A percentile compares a stretch with the other conserved stretches of the same genome.
Conservation (phyloP, 2,797 vertebrate genomes). For the Furcifer pardalis region DNA sequence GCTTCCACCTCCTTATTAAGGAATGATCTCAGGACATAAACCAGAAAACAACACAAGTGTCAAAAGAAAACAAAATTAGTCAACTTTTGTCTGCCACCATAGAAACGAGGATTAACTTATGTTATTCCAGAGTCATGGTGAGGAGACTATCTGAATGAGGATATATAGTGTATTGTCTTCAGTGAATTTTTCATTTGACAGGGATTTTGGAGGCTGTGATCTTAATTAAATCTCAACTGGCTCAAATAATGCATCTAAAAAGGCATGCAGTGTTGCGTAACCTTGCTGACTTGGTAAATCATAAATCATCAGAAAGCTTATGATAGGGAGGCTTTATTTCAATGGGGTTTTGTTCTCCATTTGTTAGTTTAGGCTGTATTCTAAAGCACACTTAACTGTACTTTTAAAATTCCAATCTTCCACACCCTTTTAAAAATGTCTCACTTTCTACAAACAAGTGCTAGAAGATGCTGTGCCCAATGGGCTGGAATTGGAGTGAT, state of each 20-base stretch:
- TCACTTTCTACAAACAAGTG: slow-evolving; percentile 14
- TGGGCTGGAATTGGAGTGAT: slow-evolving; percentile 56
- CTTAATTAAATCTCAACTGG: slow-evolving; percentile 97
- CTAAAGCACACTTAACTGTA: slow-evolving; percentile 45
- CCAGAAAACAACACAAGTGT: slow-evolving; percentile 86
- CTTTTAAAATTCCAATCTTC: slow-evolving; percentile 44
- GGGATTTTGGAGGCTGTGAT: slow-evolving; percentile 93
- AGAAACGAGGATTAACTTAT: slow-evolving; percentile 90
- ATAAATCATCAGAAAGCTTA: slow-evolving; percentile 83
- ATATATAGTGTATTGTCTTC: slow-evolving; percentile 90
- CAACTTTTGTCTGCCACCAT: slow-evolving; percentile 92
- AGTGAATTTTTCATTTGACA: slow-evolving; percentile 89
- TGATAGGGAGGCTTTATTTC: slow-evolving; percentile 69
- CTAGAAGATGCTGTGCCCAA: slow-evolving; percentile 61
- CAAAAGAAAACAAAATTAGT: slow-evolving; percentile 89
- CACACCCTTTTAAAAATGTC: slow-evolving; percentile 54
- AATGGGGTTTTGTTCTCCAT: slow-evolving; percentile 16
- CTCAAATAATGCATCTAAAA: slow-evolving; percentile 89
- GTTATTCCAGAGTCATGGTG: slow-evolving; percentile 84
- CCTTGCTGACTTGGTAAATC: slow-evolving; percentile 82
- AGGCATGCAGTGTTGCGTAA: slow-evolving; percentile 87
- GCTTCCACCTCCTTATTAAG: slow-evolving; percentile 59
- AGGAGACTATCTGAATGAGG: slow-evolving; percentile 87
- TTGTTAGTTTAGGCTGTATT: slow-evolving; percentile 32
- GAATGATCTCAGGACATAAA: slow-evolving; percentile 83